Base-by-base conservation (phyloP, 2,113 vertebrate genomes). In the Hyperopisus bebe region DNA sequence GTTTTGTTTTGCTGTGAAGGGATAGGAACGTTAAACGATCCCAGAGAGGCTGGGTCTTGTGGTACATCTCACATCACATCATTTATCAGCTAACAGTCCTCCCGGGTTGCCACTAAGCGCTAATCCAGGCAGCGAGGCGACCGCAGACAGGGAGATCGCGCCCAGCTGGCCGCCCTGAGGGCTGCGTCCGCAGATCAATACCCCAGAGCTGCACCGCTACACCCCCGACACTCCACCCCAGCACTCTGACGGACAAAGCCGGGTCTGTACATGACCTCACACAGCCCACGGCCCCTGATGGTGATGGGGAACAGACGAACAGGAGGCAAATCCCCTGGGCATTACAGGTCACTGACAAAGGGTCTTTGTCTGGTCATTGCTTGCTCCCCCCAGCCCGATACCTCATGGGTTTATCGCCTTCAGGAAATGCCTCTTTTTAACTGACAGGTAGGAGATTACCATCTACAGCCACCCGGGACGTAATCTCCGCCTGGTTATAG, bases 371-470 rank as follows among this genome's bases (percentile, higher is more conserved):
- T 93, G 94, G 96, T 96, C 94, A 93, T 92, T 95, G 92, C 95
- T 94, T 92, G 91, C 91, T 93, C 92, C 94, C 93, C 95, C 94
- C 51, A 85, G 55, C n/a, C 91, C 55, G 13, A 90, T 90, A 91
- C 90, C 89, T 90, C 91, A 94, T 94, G 94, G 44, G 93, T 94
- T 96, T 97, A 97, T 97, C 96, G 94, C 93, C 95, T 94, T 94
- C 95, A 96, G 95, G 96, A 97, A 96, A 97, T 95, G 96, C 94
- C 95, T 95, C 95, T 95, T 97, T 95, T 88, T 96, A 96, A 97
- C 94, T 96, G 96, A 96, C 95, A 97, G 96, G 95, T 96, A 96
- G 95, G 94, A 97, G 95, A 97, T 97, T 97, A 97, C 92, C 95
- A 96, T 97, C 96, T 96, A 94, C 95, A 96, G 95, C 96, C 95